Evolutionary conservation across 1,140 invertebrate species (phyloP).

Genomic region (Arctopsyche grandis): DNA sequence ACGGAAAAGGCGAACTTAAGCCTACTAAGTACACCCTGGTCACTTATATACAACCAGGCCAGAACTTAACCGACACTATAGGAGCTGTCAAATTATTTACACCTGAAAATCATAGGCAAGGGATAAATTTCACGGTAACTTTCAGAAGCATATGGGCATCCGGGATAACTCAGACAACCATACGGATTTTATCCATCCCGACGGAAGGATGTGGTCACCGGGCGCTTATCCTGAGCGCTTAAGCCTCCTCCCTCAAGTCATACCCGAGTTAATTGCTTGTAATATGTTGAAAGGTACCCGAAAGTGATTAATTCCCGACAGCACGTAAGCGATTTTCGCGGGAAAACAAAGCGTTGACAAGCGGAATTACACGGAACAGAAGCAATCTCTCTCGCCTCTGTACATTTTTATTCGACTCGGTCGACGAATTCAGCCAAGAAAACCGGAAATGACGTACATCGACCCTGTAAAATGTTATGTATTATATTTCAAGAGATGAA

Average conservation of each 20-base stretch:
- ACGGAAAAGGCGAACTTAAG: too few species aligned
- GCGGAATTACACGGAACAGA: neutral
- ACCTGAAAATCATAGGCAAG: neutral
- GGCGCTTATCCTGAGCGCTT: neutral
- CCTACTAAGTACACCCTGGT: too few species aligned
- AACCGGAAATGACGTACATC: too few species aligned
- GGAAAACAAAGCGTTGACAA: neutral
- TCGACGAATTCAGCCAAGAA: neutral
- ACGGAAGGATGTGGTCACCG: too few species aligned
- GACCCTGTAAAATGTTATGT: too few species aligned
- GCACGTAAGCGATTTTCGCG: neutral
- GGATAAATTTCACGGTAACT: neutral
- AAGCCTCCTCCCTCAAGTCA: slow-evolving; percentile 15
- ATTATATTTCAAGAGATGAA: too few species aligned
- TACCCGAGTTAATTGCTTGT: slow-evolving; percentile 44
- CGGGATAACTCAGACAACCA: too few species aligned
- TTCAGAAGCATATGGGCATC: too few species aligned
- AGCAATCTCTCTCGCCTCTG: neutral
- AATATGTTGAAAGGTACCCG: slow-evolving; percentile 47
- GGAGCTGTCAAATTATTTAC: too few species aligned
- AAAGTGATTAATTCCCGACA: slow-evolving; percentile 48
- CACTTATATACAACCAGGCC: too few species aligned
- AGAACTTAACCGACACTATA: too few species aligned
- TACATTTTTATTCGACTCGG: neutral
- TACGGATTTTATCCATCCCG: too few species aligned